Evolutionary conservation across 2,888 invertebrate genomes (phyloP), one percentile per base, ranked within the genome.

Genomic region (Cephus nigrinus): DNA sequence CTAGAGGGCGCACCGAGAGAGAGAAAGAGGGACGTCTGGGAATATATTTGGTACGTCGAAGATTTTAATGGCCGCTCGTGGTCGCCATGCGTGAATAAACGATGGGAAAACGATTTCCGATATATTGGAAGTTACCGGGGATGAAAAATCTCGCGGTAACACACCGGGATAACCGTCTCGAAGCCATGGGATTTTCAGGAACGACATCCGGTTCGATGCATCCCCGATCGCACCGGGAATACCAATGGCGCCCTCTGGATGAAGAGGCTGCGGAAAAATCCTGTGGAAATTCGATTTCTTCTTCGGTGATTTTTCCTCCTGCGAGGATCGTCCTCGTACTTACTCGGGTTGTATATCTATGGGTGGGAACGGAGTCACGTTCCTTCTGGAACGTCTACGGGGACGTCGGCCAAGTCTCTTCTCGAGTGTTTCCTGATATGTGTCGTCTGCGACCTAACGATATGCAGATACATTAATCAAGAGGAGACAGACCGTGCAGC

Each of bases 381-480:
- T 55, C 23, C 15, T 55, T 15, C 55, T 23, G 23, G 23, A 55
- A 15, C 55, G 5, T 55, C 23, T 23, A 9, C 23, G 55, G 55
- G 55, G 55, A 55, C 55, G 55, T 5, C 23, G 23, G 23, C 55
- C 55, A 23, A 55, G 23, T 55, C 55, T 9, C 23, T 55, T 1
- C 55, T 55, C 55, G 9, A 55, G 55, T 55, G 55, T 23, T 55
- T 55, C 9, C 55, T 55, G 55, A 55, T 55, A 55, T 55, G 55
- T 76, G 68, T 15, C 35, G 69, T 69, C 11, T 72, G 31, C 30
- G 12, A 33, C 55, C 32, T 68, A 30, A 36, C 40, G 68, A 69
- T 76, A 68, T 30, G 72, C 35, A 15, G 30, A 35, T 76, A n/a
- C 73, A 76, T 76, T 76, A 76, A 76, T 77, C 77, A 77, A 68